Conservation (phyloP, 2,797 vertebrate species). For the Sebastes variabilis region DNA sequence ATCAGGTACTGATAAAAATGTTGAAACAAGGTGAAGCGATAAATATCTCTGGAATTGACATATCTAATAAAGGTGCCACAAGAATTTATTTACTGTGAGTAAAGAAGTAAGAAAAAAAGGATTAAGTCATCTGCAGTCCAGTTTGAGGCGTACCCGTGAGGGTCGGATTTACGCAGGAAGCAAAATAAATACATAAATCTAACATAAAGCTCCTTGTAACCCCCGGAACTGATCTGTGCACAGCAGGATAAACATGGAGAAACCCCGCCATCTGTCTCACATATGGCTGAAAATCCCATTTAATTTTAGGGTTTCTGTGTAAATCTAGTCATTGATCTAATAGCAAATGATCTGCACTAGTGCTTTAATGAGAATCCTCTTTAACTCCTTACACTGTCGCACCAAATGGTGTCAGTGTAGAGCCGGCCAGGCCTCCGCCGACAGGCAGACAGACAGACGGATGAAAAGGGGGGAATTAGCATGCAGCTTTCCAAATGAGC, state of each 20-base stretch:
- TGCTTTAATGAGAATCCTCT: conserved; percentile 53
- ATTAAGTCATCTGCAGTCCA: conserved; percentile 5
- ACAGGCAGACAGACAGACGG: conserved; percentile 34
- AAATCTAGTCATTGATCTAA: conserved; percentile 63
- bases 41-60: neutral
- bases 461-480: conserved; percentile 44
- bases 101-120: neutral
- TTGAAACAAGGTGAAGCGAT: conserved; percentile 7
- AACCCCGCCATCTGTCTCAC: conserved; percentile 48
- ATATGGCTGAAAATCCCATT: conserved; percentile 53
- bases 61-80: neutral
- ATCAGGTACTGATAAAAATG: conserved; percentile 2
- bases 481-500: conserved; percentile 64
- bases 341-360: conserved; percentile 48
- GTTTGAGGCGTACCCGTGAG: neutral
- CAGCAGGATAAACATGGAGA: conserved; percentile 38
- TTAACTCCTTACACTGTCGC: conserved; percentile 44
- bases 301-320: conserved; percentile 41
- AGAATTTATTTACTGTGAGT: neutral
- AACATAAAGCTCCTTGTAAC: conserved; percentile 29
- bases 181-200: conserved; percentile 27
- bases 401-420: conserved; percentile 76
- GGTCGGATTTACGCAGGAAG: conserved; percentile 1
- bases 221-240: conserved; percentile 30
- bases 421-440: conserved; percentile 37